Percentiles rank a stretch among this genome's conserved stretches.
phyloP scores from a whole-genome alignment of 2,888 invertebrate species.

The Oscheius onirici region DNA sequence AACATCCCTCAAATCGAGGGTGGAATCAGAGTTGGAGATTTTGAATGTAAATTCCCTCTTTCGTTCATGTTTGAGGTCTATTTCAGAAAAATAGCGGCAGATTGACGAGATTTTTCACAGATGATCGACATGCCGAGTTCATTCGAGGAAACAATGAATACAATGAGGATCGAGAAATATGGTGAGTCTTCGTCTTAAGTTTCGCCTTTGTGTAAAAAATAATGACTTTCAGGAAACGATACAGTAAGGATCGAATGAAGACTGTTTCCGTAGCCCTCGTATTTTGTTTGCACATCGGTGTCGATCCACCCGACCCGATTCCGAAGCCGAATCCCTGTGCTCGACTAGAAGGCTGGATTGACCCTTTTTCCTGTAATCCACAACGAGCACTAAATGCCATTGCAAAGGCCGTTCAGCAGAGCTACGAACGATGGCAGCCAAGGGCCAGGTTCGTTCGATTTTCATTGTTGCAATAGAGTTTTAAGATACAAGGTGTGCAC shows the following conservation, averaged over 20 bases:
- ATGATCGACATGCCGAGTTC: slow-evolving; percentile 63
- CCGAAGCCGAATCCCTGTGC: slow-evolving; percentile 95
- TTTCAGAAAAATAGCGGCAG: slow-evolving; percentile 19
- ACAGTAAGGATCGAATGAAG: slow-evolving; percentile 82
- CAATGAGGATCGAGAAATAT: slow-evolving; percentile 39
- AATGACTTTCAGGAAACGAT: slow-evolving; percentile 39
- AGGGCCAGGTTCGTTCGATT: slow-evolving; percentile 78
- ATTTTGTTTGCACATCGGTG: slow-evolving; percentile 96
- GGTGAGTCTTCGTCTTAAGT: slow-evolving; percentile 20
- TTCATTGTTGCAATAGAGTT: not conserved
- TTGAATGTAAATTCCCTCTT: slow-evolving; percentile 16
- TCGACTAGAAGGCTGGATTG: slow-evolving; percentile 87
- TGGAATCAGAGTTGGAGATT: slow-evolving; percentile 32
- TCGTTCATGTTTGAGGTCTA: not conserved
- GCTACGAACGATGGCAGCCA: slow-evolving; percentile 99
- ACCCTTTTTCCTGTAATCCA: slow-evolving; percentile 83
- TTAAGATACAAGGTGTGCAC: slow-evolving; percentile 90
- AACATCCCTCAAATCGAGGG: slow-evolving; percentile 35
- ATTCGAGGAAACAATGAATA: slow-evolving; percentile 55
- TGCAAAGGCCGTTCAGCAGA: slow-evolving; percentile 88
- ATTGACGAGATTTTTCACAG: slow-evolving; percentile 56
- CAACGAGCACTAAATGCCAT: slow-evolving; percentile 86
- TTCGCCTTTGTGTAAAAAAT: no score
- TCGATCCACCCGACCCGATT: slow-evolving; percentile 93
- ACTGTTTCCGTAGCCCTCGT: slow-evolving; percentile 98